phyloP scores from a whole-genome alignment of 2,888 invertebrate species.

The Nycteola revayana region DNA sequence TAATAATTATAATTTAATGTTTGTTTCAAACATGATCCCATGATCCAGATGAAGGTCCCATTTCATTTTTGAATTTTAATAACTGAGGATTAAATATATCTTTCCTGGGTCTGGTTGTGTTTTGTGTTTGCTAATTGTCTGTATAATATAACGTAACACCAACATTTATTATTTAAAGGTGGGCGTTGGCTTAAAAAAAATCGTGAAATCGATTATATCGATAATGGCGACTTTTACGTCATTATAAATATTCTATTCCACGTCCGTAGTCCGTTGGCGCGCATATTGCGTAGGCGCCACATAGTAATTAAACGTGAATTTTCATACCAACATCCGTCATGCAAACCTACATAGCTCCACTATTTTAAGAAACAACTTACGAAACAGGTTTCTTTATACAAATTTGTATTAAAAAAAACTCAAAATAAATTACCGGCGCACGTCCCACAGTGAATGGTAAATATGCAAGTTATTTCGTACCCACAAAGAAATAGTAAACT shows the following conservation, averaged over 20 bases:
- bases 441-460: slow-evolving; percentile 45
- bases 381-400: slow-evolving; percentile 35
- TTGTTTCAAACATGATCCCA: too few species aligned
- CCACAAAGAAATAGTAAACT: slow-evolving; percentile 48
- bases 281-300: slow-evolving; percentile 26
- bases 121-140: too few species aligned
- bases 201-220: too few species aligned
- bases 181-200: too few species aligned
- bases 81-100: too few species aligned
- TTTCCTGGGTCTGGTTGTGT: too few species aligned
- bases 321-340: slow-evolving; percentile 24
- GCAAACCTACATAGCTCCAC: slow-evolving; percentile 20
- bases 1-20: too few species aligned
- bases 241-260: slow-evolving; percentile 32
- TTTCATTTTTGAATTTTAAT: too few species aligned
- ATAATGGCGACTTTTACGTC: too few species aligned
- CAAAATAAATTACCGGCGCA: slow-evolving; percentile 35
- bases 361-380: slow-evolving; percentile 17
- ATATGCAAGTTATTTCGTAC: slow-evolving; percentile 44
- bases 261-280: slow-evolving; percentile 24
- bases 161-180: too few species aligned
- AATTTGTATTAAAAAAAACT: slow-evolving; percentile 35
- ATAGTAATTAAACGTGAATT: slow-evolving; percentile 29
- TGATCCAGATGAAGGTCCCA: too few species aligned
- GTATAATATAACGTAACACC: too few species aligned